Percentiles rank a stretch among this genome's conserved stretches.
These are phyloP conservation scores for Poliocrania exsul DNA, from an alignment of 2,797 vertebrate genomes.

Conservation along the genomic window DNA sequence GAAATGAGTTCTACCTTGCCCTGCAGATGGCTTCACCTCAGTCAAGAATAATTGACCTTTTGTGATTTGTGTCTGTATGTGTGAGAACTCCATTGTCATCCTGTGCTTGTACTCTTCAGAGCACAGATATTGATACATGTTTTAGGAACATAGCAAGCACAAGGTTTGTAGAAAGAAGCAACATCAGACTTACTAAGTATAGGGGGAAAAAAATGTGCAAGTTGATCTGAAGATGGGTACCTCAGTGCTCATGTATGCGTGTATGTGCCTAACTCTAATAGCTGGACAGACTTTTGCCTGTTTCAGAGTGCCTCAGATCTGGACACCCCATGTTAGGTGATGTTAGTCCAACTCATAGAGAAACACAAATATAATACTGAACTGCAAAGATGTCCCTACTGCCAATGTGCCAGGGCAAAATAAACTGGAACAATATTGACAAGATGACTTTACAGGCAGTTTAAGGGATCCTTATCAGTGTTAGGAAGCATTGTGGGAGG, in stretches of 20 bases:
- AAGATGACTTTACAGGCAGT: not conserved
- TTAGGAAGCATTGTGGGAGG: not conserved
- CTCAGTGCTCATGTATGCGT: not conserved
- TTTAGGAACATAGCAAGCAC: not conserved
- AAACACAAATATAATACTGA: not conserved
- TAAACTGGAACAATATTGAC: not conserved
- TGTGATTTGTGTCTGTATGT: not conserved
- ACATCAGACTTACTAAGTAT: not conserved
- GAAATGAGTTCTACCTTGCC: not conserved
- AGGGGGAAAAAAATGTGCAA: not conserved
- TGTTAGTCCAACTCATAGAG: not conserved
- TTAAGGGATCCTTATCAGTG: not conserved
- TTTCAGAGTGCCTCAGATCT: not conserved
- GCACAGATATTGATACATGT: not conserved
- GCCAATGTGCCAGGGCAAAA: not conserved
- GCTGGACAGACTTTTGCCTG: not conserved
- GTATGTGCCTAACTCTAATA: not conserved
- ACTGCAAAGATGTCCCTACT: not conserved
- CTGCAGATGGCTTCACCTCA: not conserved
- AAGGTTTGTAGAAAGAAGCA: not conserved
- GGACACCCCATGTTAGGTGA: rapidly evolving
- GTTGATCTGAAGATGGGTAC: not conserved
- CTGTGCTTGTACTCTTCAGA: not conserved
- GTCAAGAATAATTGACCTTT: not conserved
- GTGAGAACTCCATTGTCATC: not conserved